Evolutionary conservation across 2,888 invertebrate species (phyloP), one percentile per base, ranked within the genome.

Genomic region (Chrysopilus asiliformis): DNA sequence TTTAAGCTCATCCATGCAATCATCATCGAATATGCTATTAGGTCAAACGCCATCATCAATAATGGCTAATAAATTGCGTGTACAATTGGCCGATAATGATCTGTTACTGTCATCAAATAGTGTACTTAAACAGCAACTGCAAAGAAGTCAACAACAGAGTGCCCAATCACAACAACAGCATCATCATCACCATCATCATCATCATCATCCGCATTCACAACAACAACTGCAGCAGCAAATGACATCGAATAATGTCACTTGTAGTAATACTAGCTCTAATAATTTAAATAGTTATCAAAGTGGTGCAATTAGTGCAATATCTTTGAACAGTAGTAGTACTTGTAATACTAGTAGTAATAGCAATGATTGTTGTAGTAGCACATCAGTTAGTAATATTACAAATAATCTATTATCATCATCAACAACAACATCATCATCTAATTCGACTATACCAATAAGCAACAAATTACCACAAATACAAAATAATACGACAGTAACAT

Each of bases 211-310:
- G 28, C 32, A 24, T 33, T 33, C 38, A 16, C 45, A 44, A 32
- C 43, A 41, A 24, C 47, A 40, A 18, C 45, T 44, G 13, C 41
- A 39, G 22, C 43, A 38, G 28, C 36, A 37, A 27, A 10, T 15
- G 15, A 34, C 27, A 18, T 17, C 14, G 20, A 17, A 26, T 12
- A 17, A 22, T 15, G 29, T 15, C 16, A 24, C 25, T 15, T 14
- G 15, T 26, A 19, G 27, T 20, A 35, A 19, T 35, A 28, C 9
- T 14, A 35, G 27, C 3, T 28, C 28, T 8, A 28, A 25, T 25
- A 35, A 29, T 35, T 35, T 29, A 13, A 35, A 19, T 19, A 35
- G 20, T 26, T 35, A 12, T 29, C 29, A 29, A 29, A 29, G 22
- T 22, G 22, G 22, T 22, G 7, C 10, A 22, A 8, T 10, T 22